These are phyloP conservation scores for Gerosis bhagava DNA, from an alignment of 2,888 invertebrate genomes.

Conservation along the genomic window DNA sequence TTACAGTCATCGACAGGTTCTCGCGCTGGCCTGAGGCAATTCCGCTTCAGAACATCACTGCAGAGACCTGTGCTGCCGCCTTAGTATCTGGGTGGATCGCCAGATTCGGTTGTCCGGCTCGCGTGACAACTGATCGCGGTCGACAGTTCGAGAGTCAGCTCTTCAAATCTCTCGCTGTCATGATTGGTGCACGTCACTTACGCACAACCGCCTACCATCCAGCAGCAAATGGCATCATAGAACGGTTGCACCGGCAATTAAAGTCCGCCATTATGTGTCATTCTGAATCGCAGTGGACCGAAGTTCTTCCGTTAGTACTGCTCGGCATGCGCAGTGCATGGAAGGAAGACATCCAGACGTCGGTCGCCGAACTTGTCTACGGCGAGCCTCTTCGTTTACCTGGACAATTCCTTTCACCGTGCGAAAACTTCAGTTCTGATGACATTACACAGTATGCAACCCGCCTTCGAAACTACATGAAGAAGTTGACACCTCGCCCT, in stretches of 20 bases:
- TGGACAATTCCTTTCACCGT: neutral
- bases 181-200: neutral
- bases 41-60: no score
- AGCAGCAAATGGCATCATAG: neutral
- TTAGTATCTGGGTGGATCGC: no score
- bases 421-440: no score
- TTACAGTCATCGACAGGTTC: no score
- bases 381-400: neutral
- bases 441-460: no score
- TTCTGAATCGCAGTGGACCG: neutral
- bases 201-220: slow-evolving; percentile 1
- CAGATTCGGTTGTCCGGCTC: no score
- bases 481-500: no score
- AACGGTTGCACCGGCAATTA: slow-evolving; percentile 16
- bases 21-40: no score
- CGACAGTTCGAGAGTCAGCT: slow-evolving; percentile 39
- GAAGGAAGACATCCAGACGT: slow-evolving; percentile 19
- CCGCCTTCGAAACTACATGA: no score
- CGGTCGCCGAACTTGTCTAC: neutral
- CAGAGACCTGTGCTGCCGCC: no score
- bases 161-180: neutral
- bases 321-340: slow-evolving; percentile 25
- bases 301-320: slow-evolving; percentile 7
- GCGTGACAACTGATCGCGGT: slow-evolving; percentile 41
- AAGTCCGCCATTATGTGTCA: slow-evolving; percentile 10